Conservation (phyloP, 2,113 vertebrate genomes). For the Lepus europaeus region DNA sequence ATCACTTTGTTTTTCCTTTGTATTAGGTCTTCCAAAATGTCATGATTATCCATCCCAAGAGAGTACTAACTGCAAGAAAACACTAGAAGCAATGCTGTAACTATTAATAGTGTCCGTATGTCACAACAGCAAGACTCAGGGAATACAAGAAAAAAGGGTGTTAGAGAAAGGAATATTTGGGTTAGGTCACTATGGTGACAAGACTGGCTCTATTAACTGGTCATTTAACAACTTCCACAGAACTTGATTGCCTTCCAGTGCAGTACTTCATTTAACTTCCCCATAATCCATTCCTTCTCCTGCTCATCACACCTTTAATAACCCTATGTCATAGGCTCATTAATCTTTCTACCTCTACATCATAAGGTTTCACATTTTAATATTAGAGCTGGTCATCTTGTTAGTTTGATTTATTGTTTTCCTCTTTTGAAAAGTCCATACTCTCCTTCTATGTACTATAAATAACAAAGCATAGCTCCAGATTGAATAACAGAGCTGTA, state of each 20-base stretch:
- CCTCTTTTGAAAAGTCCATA: conserved; percentile 77
- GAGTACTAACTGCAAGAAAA: conserved; percentile 26
- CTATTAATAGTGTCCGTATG: background rate
- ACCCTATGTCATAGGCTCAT: conserved; percentile 70
- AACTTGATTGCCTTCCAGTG: conserved; percentile 82
- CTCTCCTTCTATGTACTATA: conserved; percentile 80
- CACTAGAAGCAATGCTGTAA: background rate
- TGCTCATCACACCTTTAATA: conserved; percentile 82
- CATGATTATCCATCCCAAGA: background rate
- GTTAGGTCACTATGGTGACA: conserved; percentile 80
- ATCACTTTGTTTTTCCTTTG: conserved; percentile 52
- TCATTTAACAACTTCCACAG: conserved; percentile 84
- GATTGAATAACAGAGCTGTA: conserved; percentile 82
- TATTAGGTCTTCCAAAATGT: conserved; percentile 42
- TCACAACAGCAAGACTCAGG: conserved; percentile 33
- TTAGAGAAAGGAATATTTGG: conserved; percentile 70
- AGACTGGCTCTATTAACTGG: conserved; percentile 78
- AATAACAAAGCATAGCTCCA: conserved; percentile 82
- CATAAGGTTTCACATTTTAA: conserved; percentile 82
- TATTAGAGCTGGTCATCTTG: conserved; percentile 83
- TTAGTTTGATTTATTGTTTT: conserved; percentile 85
- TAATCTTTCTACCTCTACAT: conserved; percentile 81
- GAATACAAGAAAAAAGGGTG: conserved; percentile 50
- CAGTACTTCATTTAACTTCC: conserved; percentile 85
- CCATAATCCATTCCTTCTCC: conserved; percentile 66